These are phyloP conservation scores for Amphipoea lucens DNA, from an alignment of 2,888 invertebrate species.

Conservation along the genomic window DNA sequence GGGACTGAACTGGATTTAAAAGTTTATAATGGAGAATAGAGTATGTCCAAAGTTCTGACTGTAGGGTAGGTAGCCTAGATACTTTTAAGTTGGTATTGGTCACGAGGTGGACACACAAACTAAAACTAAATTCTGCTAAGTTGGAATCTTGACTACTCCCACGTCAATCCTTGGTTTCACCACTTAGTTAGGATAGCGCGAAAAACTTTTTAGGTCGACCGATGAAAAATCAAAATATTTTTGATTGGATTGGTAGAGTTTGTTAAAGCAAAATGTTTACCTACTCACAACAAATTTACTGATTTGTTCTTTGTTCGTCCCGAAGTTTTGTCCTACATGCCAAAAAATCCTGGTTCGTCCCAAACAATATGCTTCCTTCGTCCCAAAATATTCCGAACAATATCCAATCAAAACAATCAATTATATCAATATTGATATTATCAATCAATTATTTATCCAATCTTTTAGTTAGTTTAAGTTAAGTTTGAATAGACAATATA, in stretches of 20 bases:
- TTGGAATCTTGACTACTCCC: too few relatives aligned
- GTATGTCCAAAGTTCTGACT: constrained; percentile 10
- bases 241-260: too few relatives aligned
- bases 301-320: too few relatives aligned
- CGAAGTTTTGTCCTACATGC: too few relatives aligned
- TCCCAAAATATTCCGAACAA: background rate
- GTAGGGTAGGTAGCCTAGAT: background rate
- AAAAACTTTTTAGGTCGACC: background rate
- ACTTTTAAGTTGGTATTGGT: background rate
- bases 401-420: too few relatives aligned
- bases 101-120: background rate
- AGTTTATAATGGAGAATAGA: constrained; percentile 22
- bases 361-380: too few relatives aligned
- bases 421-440: too few relatives aligned
- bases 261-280: too few relatives aligned
- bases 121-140: background rate
- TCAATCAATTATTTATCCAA: too few relatives aligned
- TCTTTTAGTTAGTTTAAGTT: too few relatives aligned
- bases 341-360: too few relatives aligned
- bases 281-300: background rate
- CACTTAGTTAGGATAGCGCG: background rate
- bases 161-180: background rate
- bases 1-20: background rate
- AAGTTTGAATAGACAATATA: too few relatives aligned
- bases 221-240: background rate